Base-by-base conservation (phyloP, 2,113 vertebrate species). In the Hippocampus mohnikei region DNA sequence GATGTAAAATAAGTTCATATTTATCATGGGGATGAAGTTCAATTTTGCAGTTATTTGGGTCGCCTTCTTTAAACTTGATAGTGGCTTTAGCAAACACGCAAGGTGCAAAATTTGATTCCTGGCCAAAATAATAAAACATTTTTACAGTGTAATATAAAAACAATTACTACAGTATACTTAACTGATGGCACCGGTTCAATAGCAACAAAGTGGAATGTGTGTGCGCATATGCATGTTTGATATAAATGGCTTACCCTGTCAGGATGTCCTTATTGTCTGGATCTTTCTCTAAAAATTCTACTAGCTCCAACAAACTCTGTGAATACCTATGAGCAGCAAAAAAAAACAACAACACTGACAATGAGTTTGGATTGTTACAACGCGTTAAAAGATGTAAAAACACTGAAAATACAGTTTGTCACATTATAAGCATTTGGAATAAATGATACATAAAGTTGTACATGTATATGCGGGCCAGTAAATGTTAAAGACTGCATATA, bases 261-360 rank as follows among this genome's bases (percentile, higher is more conserved):
- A 98, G 87, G 68, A 93, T 88, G 68, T 93, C 94, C 69, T 95
- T 95, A 82, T 98, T 92, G 33, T 97, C 91, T 65, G 95, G 93
- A 67, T 90, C 94, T 85, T 93, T 93, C 71, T 95, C 95, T 79
- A 95, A 89, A 82, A 98, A 99, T 42, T 98, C 95, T 64, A 98
- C 87, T 56, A 99, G 81, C 58, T 99, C 97, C 90, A 93, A 89
- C 73, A 99, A 87, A 82, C 97, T 98, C 88, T 95, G 95, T 16
- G 92, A 91, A 83, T 94, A 94, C 93, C 93, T 94, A 81, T 65
- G 10, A 25, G 71, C 77, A 11, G 81, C 29, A 80, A 73, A 82
- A 75, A 37, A 2, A 73, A 82, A 75, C 29, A 2, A 23, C 2
- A 67, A 66, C 42, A n/a, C 16, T 18, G 2, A 8, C 21, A 18